Conservation (phyloP, 2,113 vertebrate genomes). For the Bambusicola thoracicus region DNA sequence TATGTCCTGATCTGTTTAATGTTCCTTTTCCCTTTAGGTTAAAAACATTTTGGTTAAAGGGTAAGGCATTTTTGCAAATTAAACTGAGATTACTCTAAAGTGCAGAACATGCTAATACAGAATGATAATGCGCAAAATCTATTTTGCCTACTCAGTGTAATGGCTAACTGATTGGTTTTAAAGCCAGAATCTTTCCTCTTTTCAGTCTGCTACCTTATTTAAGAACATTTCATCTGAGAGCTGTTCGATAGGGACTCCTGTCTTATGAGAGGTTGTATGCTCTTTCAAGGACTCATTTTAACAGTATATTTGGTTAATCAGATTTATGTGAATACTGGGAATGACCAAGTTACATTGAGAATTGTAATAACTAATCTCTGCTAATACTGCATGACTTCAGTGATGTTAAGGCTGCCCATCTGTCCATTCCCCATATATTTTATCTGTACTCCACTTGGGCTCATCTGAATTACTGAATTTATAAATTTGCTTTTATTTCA, state of each 20-base stretch:
- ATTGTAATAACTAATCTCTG: background rate
- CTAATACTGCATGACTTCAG: background rate
- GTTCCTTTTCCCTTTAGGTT: background rate
- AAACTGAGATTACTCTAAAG: conserved; percentile 16
- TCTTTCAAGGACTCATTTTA: conserved; percentile 4
- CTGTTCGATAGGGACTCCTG: background rate
- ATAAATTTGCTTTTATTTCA: background rate
- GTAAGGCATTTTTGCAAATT: conserved; percentile 16
- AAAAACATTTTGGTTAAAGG: conserved; percentile 25
- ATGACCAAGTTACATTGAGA: background rate
- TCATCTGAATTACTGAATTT: background rate
- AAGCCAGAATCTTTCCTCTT: background rate
- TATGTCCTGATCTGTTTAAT: background rate
- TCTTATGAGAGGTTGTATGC: background rate
- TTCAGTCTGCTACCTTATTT: background rate
- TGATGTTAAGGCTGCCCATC: background rate
- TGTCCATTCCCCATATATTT: background rate
- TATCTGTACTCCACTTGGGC: background rate
- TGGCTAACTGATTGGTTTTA: background rate
- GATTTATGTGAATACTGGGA: background rate
- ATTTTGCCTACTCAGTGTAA: background rate
- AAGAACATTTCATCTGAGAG: background rate
- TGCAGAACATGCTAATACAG: background rate
- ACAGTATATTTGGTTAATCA: background rate
- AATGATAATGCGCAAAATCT: background rate